phyloP scores from a whole-genome alignment of 2,113 vertebrate genomes.

The Zosterops lateralis region DNA sequence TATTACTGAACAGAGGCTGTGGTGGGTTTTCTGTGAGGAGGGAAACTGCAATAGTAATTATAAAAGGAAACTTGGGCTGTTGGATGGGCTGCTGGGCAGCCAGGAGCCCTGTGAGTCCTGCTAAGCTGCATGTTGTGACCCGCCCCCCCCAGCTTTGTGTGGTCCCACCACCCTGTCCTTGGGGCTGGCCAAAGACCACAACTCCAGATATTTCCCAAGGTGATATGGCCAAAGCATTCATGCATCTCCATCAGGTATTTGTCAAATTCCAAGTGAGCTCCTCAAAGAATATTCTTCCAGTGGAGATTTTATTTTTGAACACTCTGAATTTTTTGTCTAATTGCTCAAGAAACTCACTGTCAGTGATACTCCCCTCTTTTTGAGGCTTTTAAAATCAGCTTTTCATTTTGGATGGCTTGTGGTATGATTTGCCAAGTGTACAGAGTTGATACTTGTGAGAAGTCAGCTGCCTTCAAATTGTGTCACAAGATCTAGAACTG shows the following conservation, averaged over 20 bases:
- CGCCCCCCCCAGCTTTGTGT: rapidly evolving
- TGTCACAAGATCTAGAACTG: neutral
- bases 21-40: neutral
- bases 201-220: neutral
- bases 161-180: neutral
- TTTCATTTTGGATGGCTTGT: neutral
- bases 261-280: neutral
- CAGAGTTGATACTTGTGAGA: neutral
- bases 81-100: neutral
- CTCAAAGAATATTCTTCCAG: neutral
- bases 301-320: neutral
- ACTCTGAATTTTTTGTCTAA: neutral
- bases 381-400: neutral
- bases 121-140: neutral
- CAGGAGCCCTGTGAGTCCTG: neutral
- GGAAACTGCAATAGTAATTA: neutral
- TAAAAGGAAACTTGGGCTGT: neutral
- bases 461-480: neutral
- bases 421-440: neutral
- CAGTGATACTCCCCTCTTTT: neutral
- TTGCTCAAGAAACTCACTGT: neutral
- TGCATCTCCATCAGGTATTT: neutral
- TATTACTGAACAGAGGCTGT: neutral
- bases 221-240: neutral
- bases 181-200: neutral